Conservation (phyloP, 2,888 invertebrate species). For the Hirtodrosophila cameraria region DNA sequence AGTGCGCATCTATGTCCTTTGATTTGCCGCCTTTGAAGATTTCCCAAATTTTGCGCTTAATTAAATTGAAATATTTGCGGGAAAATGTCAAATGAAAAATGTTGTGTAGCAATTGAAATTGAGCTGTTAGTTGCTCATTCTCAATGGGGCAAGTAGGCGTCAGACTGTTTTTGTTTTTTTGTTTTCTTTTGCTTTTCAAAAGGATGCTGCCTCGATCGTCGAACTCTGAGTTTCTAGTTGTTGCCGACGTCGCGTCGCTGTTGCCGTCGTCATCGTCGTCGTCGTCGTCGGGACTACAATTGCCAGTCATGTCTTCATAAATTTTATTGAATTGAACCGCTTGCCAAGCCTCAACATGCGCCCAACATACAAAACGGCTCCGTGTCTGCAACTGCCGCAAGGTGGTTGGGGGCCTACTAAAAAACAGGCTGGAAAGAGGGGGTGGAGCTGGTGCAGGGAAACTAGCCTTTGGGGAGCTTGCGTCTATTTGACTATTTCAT, state of each 20-base stretch:
- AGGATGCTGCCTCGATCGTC: slow-evolving; percentile 49
- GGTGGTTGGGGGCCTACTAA: slow-evolving; percentile 7
- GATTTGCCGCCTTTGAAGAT: slow-evolving; percentile 49
- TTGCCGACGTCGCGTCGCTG: background rate
- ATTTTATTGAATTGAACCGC: slow-evolving; percentile 74
- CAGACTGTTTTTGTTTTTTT: slow-evolving; percentile 59
- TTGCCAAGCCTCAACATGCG: slow-evolving; percentile 57
- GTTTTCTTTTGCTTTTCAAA: too few species aligned
- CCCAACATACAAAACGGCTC: slow-evolving; percentile 68
- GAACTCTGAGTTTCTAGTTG: slow-evolving; percentile 22
- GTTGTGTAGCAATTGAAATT: slow-evolving; percentile 51
- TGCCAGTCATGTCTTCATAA: slow-evolving; percentile 79
- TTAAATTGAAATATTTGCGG: slow-evolving; percentile 72
- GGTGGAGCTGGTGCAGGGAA: background rate
- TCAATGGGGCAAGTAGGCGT: slow-evolving; percentile 57
- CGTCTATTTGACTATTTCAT: slow-evolving; percentile 77
- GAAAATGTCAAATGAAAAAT: slow-evolving; percentile 47
- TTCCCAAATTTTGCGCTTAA: slow-evolving; percentile 70
- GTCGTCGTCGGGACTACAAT: slow-evolving; percentile 68
- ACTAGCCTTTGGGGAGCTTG: slow-evolving; percentile 42
- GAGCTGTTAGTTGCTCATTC: slow-evolving; percentile 57
- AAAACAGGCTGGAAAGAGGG: background rate
- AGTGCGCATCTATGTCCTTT: slow-evolving; percentile 40
- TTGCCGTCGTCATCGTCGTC: slow-evolving; percentile 7
- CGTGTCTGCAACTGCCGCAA: slow-evolving; percentile 44